Evolutionary conservation across 2,888 invertebrate species (phyloP).

Genomic region (Trachelus troglodyta): DNA sequence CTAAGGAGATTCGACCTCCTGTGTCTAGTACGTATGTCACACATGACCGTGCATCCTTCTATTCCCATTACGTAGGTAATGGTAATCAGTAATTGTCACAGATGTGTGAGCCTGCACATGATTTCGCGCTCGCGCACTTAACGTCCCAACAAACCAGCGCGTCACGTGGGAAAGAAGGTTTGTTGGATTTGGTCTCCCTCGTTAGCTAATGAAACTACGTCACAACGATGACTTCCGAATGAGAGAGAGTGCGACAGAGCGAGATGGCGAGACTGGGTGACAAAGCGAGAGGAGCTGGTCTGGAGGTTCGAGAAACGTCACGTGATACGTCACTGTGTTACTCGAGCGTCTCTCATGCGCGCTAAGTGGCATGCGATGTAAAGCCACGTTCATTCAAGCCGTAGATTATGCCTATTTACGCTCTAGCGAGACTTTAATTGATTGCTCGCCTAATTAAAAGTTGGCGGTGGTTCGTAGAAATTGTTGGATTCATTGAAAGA

Average conservation of each 20-base stretch:
- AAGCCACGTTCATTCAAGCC: constrained; percentile 14
- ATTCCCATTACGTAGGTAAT: background rate
- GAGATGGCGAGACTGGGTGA: background rate
- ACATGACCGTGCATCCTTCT: too few relatives aligned
- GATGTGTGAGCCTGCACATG: background rate
- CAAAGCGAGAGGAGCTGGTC: background rate
- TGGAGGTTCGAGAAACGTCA: background rate
- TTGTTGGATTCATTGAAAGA: background rate
- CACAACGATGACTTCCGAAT: background rate
- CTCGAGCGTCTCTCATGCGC: constrained; percentile 12
- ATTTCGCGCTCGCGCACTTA: background rate
- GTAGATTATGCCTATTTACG: constrained; percentile 9
- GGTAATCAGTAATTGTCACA: background rate
- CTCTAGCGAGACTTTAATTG: constrained; percentile 13
- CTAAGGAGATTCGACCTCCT: too few relatives aligned
- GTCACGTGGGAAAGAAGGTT: constrained; percentile 1
- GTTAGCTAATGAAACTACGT: constrained; percentile 8
- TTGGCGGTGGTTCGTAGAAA: background rate
- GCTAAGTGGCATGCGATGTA: constrained; percentile 19
- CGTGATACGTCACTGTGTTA: constrained; percentile 8
- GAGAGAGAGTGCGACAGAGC: too few relatives aligned
- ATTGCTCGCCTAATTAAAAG: constrained; percentile 19
- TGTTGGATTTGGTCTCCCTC: background rate
- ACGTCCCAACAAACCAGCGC: background rate
- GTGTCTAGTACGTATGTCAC: too few relatives aligned